These are phyloP conservation scores for Nasonia giraulti DNA, from an alignment of 1,140 invertebrate genomes.

Conservation along the genomic window DNA sequence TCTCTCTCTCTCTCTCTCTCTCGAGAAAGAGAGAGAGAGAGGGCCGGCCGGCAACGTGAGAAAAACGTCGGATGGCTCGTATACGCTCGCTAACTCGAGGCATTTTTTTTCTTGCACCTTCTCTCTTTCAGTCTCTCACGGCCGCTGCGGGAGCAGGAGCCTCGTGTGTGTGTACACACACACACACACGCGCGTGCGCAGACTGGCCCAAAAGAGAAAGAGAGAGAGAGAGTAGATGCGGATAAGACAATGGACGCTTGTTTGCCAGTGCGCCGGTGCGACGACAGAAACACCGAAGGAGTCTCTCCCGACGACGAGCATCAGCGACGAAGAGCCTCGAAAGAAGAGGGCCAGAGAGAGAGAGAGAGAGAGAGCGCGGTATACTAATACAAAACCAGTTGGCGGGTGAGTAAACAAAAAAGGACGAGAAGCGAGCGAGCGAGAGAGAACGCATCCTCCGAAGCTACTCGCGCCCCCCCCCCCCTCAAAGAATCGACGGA, in stretches of 20 bases:
- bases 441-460: constrained; percentile 55
- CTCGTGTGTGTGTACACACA: constrained; percentile 46
- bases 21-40: too few relatives aligned
- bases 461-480: constrained; percentile 28
- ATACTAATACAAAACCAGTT: constrained; percentile 73
- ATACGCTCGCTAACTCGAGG: constrained; percentile 46
- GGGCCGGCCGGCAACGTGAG: constrained; percentile 29
- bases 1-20: constrained; percentile 26
- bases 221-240: background rate
- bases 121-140: constrained; percentile 69
- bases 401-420: constrained; percentile 75
- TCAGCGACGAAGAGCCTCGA: constrained; percentile 25
- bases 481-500: constrained; percentile 54
- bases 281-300: constrained; percentile 36
- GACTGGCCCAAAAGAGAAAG: constrained; percentile 56
- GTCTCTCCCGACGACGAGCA: background rate
- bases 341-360: constrained; percentile 53
- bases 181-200: constrained; percentile 51
- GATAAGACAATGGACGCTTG: constrained; percentile 51
- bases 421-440: constrained; percentile 66
- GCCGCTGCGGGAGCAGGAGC: constrained; percentile 61
- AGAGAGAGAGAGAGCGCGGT: constrained; percentile 52
- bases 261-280: constrained; percentile 57
- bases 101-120: constrained; percentile 64
- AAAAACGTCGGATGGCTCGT: constrained; percentile 47